Conservation (phyloP, 1,140 invertebrate species). For the Odontomachus brunneus region DNA sequence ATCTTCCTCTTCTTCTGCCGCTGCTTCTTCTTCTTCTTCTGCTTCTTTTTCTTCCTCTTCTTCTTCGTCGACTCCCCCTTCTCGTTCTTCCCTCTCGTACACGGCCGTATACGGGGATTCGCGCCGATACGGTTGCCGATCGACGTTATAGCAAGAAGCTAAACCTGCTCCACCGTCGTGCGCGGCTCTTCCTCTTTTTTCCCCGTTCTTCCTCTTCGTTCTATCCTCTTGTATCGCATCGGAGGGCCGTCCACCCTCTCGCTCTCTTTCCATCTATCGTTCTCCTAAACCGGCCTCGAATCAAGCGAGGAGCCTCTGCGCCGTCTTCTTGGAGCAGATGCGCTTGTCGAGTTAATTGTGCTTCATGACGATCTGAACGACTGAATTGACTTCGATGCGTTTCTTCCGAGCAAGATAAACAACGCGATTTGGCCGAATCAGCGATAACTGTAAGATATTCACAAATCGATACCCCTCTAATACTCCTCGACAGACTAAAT, state of each 20-base stretch:
- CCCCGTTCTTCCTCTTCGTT: constrained; percentile 68
- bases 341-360: constrained; percentile 36
- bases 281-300: constrained; percentile 31
- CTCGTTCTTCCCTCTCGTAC: constrained; percentile 36
- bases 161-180: constrained; percentile 73
- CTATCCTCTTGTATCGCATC: constrained; percentile 18
- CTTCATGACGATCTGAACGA: constrained; percentile 22
- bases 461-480: too few relatives aligned
- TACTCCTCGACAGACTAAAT: too few relatives aligned
- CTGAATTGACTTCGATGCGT: constrained; percentile 18
- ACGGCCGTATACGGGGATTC: constrained; percentile 80
- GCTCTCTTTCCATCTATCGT: constrained; percentile 27
- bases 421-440: neutral
- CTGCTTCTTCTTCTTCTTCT: constrained; percentile 70
- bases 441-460: too few relatives aligned
- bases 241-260: constrained; percentile 7
- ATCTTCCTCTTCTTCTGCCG: constrained; percentile 61
- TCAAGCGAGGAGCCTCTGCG: constrained; percentile 13
- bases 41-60: constrained; percentile 33
- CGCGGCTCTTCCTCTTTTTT: constrained; percentile 68
- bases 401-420: neutral
- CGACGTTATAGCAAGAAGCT: constrained; percentile 77
- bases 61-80: constrained; percentile 24
- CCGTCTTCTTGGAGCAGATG: constrained; percentile 6
- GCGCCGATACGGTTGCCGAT: constrained; percentile 75